Conservation (phyloP, 2,113 vertebrate species). For the Rhea americana region DNA sequence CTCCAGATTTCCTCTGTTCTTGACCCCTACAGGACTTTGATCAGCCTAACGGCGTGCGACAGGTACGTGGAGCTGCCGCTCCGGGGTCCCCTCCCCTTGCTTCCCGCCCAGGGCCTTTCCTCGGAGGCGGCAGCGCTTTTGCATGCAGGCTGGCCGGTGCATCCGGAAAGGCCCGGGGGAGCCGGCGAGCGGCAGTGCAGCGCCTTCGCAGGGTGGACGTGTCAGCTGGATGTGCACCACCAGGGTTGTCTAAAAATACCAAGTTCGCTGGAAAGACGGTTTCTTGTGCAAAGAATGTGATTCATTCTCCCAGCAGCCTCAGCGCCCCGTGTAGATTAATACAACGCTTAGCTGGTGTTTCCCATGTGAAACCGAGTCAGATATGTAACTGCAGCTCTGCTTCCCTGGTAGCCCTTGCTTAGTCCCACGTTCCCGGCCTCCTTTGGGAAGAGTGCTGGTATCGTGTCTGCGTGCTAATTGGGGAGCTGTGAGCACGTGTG, state of each 20-base stretch:
- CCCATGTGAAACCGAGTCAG: background rate
- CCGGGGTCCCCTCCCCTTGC: background rate
- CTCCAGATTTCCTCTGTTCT: background rate
- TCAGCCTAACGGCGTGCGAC: accelerated
- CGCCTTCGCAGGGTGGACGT: accelerated
- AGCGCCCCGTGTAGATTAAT: accelerated
- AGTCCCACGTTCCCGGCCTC: background rate
- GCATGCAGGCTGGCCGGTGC: accelerated
- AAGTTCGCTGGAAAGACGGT: background rate
- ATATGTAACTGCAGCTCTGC: background rate
- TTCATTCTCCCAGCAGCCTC: background rate
- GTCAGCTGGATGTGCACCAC: accelerated
- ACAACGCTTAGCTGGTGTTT: background rate
- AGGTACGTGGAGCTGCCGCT: background rate
- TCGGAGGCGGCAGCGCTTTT: accelerated
- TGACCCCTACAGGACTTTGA: background rate
- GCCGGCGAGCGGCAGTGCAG: background rate
- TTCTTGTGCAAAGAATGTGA: background rate
- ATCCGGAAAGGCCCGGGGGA: accelerated
- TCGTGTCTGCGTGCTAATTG: no score
- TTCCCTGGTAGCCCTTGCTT: background rate
- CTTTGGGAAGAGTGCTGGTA: background rate
- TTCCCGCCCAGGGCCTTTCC: accelerated
- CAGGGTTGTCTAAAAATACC: background rate
- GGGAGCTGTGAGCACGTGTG: no score